Evolutionary conservation across 2,888 invertebrate genomes (phyloP).

Genomic region (Cerastis leucographa): DNA sequence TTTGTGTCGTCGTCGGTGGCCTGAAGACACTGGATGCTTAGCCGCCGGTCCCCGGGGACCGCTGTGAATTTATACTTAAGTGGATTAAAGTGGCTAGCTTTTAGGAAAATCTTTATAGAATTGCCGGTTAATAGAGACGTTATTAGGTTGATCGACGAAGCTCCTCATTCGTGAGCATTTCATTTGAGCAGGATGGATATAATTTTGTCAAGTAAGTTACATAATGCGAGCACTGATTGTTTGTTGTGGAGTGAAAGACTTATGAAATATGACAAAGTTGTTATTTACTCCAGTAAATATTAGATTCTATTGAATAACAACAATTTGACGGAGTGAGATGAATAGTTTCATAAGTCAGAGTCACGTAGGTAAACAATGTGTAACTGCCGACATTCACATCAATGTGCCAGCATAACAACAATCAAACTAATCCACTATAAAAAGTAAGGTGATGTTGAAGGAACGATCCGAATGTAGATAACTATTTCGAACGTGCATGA

Average conservation of each 20-base stretch:
- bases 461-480: not conserved
- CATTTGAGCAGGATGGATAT: slow-evolving; percentile 14
- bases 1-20: slow-evolving; percentile 72
- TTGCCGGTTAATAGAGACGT: slow-evolving; percentile 79
- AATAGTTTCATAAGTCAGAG: slow-evolving; percentile 24
- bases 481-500: slow-evolving; percentile 8
- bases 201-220: not conserved
- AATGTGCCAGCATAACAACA: not conserved
- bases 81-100: slow-evolving; percentile 87
- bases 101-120: slow-evolving; percentile 80
- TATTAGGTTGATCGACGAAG: slow-evolving; percentile 81
- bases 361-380: not conserved
- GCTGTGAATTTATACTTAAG: slow-evolving; percentile 83
- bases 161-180: slow-evolving; percentile 59
- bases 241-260: slow-evolving; percentile 13
- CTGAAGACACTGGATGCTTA: slow-evolving; percentile 74
- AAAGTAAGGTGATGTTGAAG: not conserved
- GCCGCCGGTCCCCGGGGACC: slow-evolving; percentile 79
- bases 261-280: not conserved
- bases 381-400: not conserved
- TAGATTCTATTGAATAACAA: not conserved
- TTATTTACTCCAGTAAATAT: not conserved
- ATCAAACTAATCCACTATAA: not conserved
- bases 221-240: not conserved
- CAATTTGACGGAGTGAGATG: slow-evolving; percentile 13